phyloP scores from a whole-genome alignment of 2,797 vertebrate genomes.

The Rhinophrynus dorsalis region DNA sequence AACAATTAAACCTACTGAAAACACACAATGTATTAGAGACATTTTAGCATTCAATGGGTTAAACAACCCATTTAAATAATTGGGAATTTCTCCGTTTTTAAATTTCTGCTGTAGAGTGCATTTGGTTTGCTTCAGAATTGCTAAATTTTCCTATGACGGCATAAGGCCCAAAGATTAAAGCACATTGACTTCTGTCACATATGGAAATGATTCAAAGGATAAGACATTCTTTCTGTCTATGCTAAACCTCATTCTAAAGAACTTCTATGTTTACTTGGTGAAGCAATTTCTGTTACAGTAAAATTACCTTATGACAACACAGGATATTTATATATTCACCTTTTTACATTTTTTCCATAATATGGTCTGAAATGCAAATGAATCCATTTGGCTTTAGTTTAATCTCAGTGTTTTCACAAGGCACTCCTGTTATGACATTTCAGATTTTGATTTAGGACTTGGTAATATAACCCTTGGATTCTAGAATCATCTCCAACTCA shows the following conservation, averaged over 20 bases:
- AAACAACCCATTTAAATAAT: too few species aligned
- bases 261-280: background rate
- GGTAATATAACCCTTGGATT: background rate
- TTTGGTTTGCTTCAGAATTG: too few species aligned
- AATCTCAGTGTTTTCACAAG: background rate
- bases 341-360: background rate
- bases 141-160: too few species aligned
- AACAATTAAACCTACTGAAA: too few species aligned
- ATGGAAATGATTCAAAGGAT: background rate
- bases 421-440: background rate
- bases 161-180: background rate
- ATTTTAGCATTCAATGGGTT: too few species aligned
- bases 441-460: background rate
- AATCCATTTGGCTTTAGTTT: background rate
- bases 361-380: background rate
- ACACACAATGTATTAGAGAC: too few species aligned
- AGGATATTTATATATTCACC: slow-evolving; percentile 1
- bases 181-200: background rate
- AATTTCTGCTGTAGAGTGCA: background rate
- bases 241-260: background rate
- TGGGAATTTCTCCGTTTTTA: too few species aligned
- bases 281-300: background rate
- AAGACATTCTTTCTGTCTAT: background rate
- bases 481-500: too few species aligned
- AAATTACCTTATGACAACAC: background rate